phyloP scores from a whole-genome alignment of 2,113 vertebrate species.

The Sphyrna mokarran region DNA sequence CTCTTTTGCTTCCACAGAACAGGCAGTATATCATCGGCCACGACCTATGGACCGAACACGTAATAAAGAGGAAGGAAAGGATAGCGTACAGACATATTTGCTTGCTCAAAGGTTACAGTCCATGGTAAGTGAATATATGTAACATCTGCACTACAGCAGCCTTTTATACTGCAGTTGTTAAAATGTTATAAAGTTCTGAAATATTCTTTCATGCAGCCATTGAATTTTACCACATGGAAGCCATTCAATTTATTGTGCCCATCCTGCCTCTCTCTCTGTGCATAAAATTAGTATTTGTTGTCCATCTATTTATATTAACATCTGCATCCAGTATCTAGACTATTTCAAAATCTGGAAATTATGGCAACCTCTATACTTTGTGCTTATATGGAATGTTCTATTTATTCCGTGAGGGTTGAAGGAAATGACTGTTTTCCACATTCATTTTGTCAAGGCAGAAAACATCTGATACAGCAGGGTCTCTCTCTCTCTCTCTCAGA shows the following conservation, averaged over 20 bases:
- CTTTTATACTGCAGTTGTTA: background rate
- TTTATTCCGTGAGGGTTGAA: too few species aligned
- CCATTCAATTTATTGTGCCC: background rate
- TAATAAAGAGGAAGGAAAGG: slow-evolving; percentile 65
- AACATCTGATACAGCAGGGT: too few species aligned
- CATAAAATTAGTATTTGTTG: too few species aligned
- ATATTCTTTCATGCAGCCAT: background rate
- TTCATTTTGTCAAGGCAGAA: too few species aligned
- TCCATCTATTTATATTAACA: too few species aligned
- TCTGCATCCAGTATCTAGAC: too few species aligned
- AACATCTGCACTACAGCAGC: background rate
- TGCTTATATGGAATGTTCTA: too few species aligned
- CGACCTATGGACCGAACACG: slow-evolving; percentile 70
- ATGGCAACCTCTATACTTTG: too few species aligned
- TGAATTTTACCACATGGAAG: background rate
- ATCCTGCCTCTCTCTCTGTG: too few species aligned
- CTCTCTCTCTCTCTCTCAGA: too few species aligned
- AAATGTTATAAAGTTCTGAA: background rate
- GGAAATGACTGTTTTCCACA: too few species aligned
- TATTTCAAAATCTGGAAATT: too few species aligned
- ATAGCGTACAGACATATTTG: slow-evolving; percentile 75
- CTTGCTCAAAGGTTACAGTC: slow-evolving; percentile 87
- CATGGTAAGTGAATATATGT: slow-evolving; percentile 63
- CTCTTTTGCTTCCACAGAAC: slow-evolving; percentile 59
- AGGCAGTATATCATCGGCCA: slow-evolving; percentile 86